Base-by-base conservation (phyloP, 2,113 vertebrate species). In the Corythaeola cristata region DNA sequence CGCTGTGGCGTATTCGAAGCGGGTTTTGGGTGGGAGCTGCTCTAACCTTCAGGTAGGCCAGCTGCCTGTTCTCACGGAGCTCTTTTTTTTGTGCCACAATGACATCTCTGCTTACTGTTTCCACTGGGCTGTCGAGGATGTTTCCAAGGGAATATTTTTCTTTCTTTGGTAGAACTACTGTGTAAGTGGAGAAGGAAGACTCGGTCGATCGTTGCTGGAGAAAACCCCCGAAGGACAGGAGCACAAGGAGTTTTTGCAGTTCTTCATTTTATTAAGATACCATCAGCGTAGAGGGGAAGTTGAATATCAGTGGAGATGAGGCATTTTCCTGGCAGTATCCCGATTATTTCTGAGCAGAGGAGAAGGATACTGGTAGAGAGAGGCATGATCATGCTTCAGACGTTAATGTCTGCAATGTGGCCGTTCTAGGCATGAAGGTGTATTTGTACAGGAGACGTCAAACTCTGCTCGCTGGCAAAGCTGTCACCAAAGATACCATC, bases 1-100 rank as follows among this genome's bases (percentile, higher is more conserved):
- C 73, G 71, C 53, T 53, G 79, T 55, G 60, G 44, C 39, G 52
- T 41, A 52, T 87, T 90, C 64, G 2, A 14, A 72, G 89, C 50
- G 64, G 94, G 56, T 79, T 91, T 95, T 93, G 69, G 5, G 81
- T 35, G 71, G 81, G 89, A 91, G 49, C 56, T 49, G 2, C 91
- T 84, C 86, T 89, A 94, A 87, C 89, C 96, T 96, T 85, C 91
- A 96, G 91, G 66, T 88, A 91, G 96, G 94, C 95, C 89, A 84
- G 77, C 96, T 95, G 95, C 89, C 92, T 37, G 1, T 81, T 91
- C 92, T 77, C 86, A 68, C 68, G 4, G 60, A 69, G 68, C 66
- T 67, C 76, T 58, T 47, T 55, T 62, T 49, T 52, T 59, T 47
- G 49, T 84, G 86, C 66, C 90, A 87, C 77, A 53, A 1, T 87